Percentiles rank a stretch among this genome's conserved stretches.
These are phyloP conservation scores for Rhynchomys soricoides DNA, from an alignment of 2,113 vertebrate species.

Conservation along the genomic window DNA sequence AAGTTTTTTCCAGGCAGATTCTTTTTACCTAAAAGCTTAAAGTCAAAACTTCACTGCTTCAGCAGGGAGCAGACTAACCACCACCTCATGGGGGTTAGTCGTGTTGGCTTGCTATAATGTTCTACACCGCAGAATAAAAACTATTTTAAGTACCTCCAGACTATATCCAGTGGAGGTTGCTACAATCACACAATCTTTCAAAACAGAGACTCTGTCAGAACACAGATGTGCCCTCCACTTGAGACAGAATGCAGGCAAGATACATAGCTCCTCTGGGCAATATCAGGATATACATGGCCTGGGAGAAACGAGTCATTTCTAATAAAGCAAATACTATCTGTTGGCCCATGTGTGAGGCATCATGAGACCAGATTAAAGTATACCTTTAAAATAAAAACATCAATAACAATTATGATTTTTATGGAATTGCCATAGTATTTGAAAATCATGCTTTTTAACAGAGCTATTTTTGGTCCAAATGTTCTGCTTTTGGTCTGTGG, in stretches of 20 bases:
- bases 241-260: neutral
- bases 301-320: neutral
- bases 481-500: conserved; percentile 4
- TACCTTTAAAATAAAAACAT: conserved; percentile 47
- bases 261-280: neutral
- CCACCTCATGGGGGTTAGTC: neutral
- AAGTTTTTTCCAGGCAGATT: neutral
- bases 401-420: conserved; percentile 37
- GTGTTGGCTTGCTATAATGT: neutral
- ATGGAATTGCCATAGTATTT: neutral
- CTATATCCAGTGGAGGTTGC: neutral
- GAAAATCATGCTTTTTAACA: neutral
- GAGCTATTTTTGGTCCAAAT: conserved; percentile 17
- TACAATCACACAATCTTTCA: neutral
- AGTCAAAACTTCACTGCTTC: conserved; percentile 22
- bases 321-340: conserved; percentile 3
- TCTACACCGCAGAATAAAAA: neutral
- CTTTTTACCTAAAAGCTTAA: neutral
- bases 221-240: neutral
- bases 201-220: conserved; percentile 28
- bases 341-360: neutral
- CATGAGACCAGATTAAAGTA: conserved; percentile 25
- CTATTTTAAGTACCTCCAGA: conserved; percentile 12
- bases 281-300: neutral
- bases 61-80: neutral